A percentile compares a stretch with the other conserved stretches of the same genome.
phyloP scores from a whole-genome alignment of 2,797 vertebrate genomes.

The Platalea minor region DNA sequence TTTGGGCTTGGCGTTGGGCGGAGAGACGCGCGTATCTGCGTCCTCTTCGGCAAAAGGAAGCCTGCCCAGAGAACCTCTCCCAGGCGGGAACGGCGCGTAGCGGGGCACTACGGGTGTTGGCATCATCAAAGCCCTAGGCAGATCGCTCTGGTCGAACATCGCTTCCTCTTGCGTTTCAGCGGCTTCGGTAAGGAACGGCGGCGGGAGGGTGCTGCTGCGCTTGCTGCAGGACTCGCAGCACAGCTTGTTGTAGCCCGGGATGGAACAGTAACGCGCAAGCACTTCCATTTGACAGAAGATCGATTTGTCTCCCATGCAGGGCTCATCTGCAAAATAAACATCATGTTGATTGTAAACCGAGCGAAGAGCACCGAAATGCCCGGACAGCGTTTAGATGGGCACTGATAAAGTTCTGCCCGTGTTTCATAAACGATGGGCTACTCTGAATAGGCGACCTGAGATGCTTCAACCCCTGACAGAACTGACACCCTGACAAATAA shows the following conservation, averaged over 20 bases:
- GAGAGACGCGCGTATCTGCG: neutral
- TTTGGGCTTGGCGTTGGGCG: neutral
- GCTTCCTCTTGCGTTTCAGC: conserved; percentile 73
- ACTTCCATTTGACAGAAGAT: conserved; percentile 99
- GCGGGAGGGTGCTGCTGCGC: conserved; percentile 73
- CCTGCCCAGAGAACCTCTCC: conserved; percentile 34
- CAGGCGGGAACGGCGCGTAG: neutral
- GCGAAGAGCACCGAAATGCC: neutral
- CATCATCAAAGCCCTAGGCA: conserved; percentile 69
- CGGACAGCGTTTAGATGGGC: accelerated
- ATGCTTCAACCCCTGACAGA: neutral
- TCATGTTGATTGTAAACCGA: accelerated
- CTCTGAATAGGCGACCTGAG: neutral
- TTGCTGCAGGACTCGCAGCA: conserved; percentile 92
- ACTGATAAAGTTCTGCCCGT: neutral
- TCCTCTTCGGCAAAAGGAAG: neutral
- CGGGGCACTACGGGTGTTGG: conserved; percentile 53
- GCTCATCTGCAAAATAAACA: conserved; percentile 84
- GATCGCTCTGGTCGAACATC: conserved; percentile 68
- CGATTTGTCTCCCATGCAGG: conserved; percentile 91
- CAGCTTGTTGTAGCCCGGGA: conserved; percentile 92
- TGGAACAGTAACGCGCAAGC: conserved; percentile 93
- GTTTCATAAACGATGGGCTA: accelerated
- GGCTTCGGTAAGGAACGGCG: conserved; percentile 72
- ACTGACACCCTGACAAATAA: neutral